Base-by-base conservation (phyloP, 2,797 vertebrate genomes). In the Meriones psammophilus region DNA sequence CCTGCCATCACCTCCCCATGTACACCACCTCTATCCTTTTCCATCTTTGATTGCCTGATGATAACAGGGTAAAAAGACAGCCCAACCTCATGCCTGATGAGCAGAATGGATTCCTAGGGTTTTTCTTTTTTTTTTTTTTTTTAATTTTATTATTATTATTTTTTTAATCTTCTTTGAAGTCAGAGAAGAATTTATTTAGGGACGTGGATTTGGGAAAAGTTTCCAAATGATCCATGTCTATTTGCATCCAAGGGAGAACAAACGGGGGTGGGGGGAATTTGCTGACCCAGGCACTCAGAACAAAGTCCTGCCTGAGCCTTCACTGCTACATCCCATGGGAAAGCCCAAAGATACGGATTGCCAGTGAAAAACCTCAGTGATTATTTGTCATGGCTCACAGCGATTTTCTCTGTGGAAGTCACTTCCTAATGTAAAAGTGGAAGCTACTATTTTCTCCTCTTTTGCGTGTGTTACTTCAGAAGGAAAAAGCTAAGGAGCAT, bases 31-130 rank as follows among this genome's bases (percentile, higher is more conserved):
- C 93, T 96, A 91, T 92, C 94, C 96, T 96, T 94, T 81, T 89
- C 69, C 97, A 96, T 96, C 96, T 96, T 94, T 20, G 42, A 95
- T 94, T 88, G 92, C 96, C 96, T 98, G 95, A 97, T 95, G 94
- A 84, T 97, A 96, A 98, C 97, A 97, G 97, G 97, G 97, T 97
- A 98, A 97, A 97, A 97, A 95, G 97, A 98, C 95, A 95, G 94
- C 89, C 56, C 96, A 97, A 97, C 96, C 97, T 97, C 96, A 95
- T 60, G 9, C 74, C 80, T 62, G 91, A 94, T 94, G 85, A 96
- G 68, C 92, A 94, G 96, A 92, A 96, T 68, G 91, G 92, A 96
- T 95, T 92, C 69, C 91, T 97, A 20, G 84, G 64, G 30, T 12
- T 50, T 68, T 46, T 80, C 50, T 54, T 28, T 28, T 28, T 46